Evolutionary conservation across 2,797 vertebrate species (phyloP), one percentile per base, ranked within the genome.

Genomic region (Chlorospingus semifuscus): DNA sequence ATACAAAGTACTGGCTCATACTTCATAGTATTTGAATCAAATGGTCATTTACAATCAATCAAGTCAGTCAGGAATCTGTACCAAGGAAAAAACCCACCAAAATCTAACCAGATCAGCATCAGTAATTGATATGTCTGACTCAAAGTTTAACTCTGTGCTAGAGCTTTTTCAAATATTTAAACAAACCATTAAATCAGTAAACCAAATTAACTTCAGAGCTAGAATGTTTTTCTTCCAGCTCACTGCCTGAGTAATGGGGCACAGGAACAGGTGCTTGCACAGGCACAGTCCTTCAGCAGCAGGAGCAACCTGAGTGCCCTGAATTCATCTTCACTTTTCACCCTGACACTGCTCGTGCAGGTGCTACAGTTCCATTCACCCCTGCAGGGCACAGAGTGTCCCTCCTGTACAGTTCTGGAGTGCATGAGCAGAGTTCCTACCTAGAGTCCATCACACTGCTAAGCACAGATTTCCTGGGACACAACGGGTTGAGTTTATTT

Each of bases 301-400:
- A 76, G 47, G 1, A 93, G 53, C 49, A 80, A 53, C 20, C 27
- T 15, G 26, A 91, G 72, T 8, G 27, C n/a, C 61, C 27, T 1
- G 3, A 42, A 44, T 36, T 18, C 2, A 1, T 16, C 32, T n/a
- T 17, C 11, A 26, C 36, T 52, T 84, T 55, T 44, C 76, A 60
- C 17, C 24, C 36, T 6, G 1, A 16, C 29, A 8, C 42, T 11
- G 37, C 34, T 57, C 1, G 0, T 1, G 11, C 1, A 7, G 64
- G n/a, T n/a, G 39, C 52, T 66, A 4, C 4, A 46, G 60, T 22
- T 41, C 68, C 47, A 36, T 9, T 12, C 53, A 16, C 17, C 41
- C 42, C 50, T 53, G 71, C 69, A 15, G 44, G 36, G 21, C 34
- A 52, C 30, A 64, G 30, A 47, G 49, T 5, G 75, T 72, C 59